Conservation (phyloP, 2,888 invertebrate genomes). For the Malthinus flaveolus region DNA sequence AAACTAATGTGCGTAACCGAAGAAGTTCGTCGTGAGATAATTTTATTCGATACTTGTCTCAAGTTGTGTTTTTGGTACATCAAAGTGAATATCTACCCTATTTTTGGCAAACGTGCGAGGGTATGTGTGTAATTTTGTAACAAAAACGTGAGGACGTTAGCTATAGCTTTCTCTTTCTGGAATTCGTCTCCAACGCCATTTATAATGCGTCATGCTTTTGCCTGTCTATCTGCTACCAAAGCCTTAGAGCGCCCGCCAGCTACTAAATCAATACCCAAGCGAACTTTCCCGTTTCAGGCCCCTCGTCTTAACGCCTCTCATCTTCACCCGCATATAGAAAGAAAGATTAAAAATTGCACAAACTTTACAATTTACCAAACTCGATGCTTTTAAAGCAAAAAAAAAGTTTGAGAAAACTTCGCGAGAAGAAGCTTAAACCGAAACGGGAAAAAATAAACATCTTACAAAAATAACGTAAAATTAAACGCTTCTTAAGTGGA, state of each 20-base stretch:
- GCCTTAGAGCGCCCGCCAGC: slow-evolving; percentile 55
- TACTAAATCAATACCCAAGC: slow-evolving; percentile 56
- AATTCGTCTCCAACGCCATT: slow-evolving; percentile 57
- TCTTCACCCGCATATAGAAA: slow-evolving; percentile 35
- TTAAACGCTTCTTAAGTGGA: slow-evolving; percentile 41
- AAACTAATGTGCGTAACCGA: too few species aligned
- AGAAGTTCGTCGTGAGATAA: too few species aligned
- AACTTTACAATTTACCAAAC: background rate
- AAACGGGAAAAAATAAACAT: slow-evolving; percentile 37
- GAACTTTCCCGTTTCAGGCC: slow-evolving; percentile 34
- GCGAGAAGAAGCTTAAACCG: slow-evolving; percentile 31
- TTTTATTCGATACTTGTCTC: too few species aligned
- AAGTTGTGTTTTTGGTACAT: slow-evolving; percentile 46
- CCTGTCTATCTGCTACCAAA: slow-evolving; percentile 55
- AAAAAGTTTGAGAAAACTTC: too few species aligned
- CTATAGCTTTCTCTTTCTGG: slow-evolving; percentile 38
- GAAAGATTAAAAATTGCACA: slow-evolving; percentile 9
- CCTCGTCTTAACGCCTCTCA: slow-evolving; percentile 34
- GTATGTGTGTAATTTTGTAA: slow-evolving; percentile 36
- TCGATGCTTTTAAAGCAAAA: background rate
- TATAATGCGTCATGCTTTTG: slow-evolving; percentile 56
- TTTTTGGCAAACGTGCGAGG: slow-evolving; percentile 16
- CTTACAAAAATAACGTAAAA: slow-evolving; percentile 43
- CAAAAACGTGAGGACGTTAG: slow-evolving; percentile 20
- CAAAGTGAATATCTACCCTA: slow-evolving; percentile 41